Conservation (phyloP, 1,140 invertebrate species). For the Probaryconus sp. region DNA sequence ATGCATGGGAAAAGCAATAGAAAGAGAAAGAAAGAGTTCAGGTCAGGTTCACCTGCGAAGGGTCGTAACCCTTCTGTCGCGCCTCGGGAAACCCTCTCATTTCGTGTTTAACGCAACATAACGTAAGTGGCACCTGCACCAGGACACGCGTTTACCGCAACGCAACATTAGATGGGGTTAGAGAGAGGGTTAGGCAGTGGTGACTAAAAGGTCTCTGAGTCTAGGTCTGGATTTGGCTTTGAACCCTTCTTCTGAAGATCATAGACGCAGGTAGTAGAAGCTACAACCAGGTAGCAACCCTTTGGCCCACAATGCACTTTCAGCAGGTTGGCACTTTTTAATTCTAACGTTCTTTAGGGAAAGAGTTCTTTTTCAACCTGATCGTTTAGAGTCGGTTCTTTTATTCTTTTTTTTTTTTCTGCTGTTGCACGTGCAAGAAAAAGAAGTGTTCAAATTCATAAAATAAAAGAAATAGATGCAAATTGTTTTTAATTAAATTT, state of each 20-base stretch:
- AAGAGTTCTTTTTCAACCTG: too few relatives aligned
- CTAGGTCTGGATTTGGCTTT: too few relatives aligned
- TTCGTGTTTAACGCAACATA: constrained; percentile 19
- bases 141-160: constrained; percentile 48
- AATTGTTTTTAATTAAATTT: too few relatives aligned
- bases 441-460: too few relatives aligned
- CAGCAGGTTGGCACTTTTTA: constrained; percentile 39
- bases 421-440: too few relatives aligned
- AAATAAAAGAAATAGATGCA: too few relatives aligned
- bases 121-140: constrained; percentile 39
- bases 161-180: constrained; percentile 60
- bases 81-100: constrained; percentile 49
- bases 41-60: constrained; percentile 64
- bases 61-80: constrained; percentile 62
- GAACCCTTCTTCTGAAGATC: constrained; percentile 59
- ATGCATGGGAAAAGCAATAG: constrained; percentile 16
- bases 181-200: constrained; percentile 66
- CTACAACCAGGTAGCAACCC: constrained; percentile 70
- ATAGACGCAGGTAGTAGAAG: constrained; percentile 66
- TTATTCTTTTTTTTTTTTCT: background rate
- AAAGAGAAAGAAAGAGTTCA: constrained; percentile 50
- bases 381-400: too few relatives aligned
- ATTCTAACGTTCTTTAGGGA: background rate
- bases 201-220: too few relatives aligned
- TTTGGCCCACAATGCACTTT: constrained; percentile 53